phyloP scores from a whole-genome alignment of 2,797 vertebrate species.

The Podarcis siculus region DNA sequence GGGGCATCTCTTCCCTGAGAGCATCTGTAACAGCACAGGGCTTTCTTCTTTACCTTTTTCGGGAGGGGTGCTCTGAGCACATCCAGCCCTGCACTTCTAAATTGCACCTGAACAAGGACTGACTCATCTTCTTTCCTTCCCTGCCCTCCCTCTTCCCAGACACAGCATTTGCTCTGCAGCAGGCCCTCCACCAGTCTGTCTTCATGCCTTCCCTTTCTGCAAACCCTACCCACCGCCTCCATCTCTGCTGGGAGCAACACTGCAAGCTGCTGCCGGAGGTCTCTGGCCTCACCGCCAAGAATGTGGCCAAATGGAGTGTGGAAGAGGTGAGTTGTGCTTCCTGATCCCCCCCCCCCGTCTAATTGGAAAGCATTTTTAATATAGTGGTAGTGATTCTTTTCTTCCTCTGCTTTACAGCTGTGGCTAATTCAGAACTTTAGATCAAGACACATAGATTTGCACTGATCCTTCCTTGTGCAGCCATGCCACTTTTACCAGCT shows the following conservation, averaged over 20 bases:
- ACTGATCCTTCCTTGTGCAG: constrained; percentile 31
- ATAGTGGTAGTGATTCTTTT: not conserved
- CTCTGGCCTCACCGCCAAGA: constrained; percentile 88
- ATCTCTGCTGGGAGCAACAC: constrained; percentile 93
- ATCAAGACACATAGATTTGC: constrained; percentile 3
- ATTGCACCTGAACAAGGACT: constrained; percentile 38
- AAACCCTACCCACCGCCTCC: constrained; percentile 80
- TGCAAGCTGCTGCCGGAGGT: constrained; percentile 92
- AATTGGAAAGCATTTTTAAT: constrained; percentile 7
- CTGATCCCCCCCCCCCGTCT: not conserved
- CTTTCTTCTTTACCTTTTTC: constrained; percentile 15
- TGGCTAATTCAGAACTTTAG: constrained; percentile 36
- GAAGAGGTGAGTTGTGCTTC: constrained; percentile 85
- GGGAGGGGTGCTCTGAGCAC: not conserved
- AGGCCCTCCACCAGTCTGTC: constrained; percentile 92
- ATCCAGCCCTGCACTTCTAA: constrained; percentile 4
- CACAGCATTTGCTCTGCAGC: constrained; percentile 80
- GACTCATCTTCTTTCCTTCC: not conserved
- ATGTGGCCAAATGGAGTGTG: constrained; percentile 88
- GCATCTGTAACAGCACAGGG: constrained; percentile 42
- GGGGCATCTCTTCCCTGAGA: constrained; percentile 68
- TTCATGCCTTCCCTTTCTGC: constrained; percentile 87
- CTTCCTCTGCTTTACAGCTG: constrained; percentile 21
- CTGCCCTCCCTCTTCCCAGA: constrained; percentile 52
- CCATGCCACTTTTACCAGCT: not conserved